Base-by-base conservation (phyloP, 2,797 vertebrate species). In the Lepidocolaptes lacrymiger region DNA sequence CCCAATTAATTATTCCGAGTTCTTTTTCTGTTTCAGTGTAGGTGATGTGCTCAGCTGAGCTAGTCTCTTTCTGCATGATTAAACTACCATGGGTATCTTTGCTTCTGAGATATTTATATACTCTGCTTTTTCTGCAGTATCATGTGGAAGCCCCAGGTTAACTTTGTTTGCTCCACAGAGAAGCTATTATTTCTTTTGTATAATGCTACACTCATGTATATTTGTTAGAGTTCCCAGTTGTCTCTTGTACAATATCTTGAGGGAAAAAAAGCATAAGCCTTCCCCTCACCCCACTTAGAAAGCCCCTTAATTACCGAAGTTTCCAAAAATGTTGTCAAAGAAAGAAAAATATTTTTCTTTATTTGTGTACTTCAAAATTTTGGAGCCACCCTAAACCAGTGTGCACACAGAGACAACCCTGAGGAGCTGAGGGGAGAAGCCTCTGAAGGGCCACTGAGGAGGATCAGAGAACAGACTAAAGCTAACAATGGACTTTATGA, bases 241-340 rank as follows among this genome's bases (percentile, higher is more conserved):
- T 54, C 8, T 55, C 36, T 74, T 58, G 6, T 5, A 1, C 14
- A 32, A n/a, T 37, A 43, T 37, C 16, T n/a, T 9, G 26, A 27
- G 12, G 10, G 11, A 28, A 0, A 2, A 30, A 43, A 63, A 22
- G 24, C 22, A 12, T 9, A 66, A 48, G 2, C 8, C 20, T 24
- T 30, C 8, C 4, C 6, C 10, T 1, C 10, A 2, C 1, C 2
- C 26, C 10, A 2, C 3, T 34, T 49, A 41, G 19, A 28, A 90
- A 79, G 10, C 8, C 22, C 11, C n/a, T 77, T 72, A 56, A 68
- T 55, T 10, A n/a, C 14, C 39, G 28, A 68, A n/a, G 91, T 68
- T 37, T 23, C 27, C 12, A 20, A 54, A 24, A 64, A 37, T 27
- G 3, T 51, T 80, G 6, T 44, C 49, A 24, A 89, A 63, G 32